Percentiles rank a stretch among this genome's conserved stretches.
These are phyloP conservation scores for Bruchidius siliquastri DNA, from an alignment of 2,888 invertebrate genomes.

Conservation along the genomic window DNA sequence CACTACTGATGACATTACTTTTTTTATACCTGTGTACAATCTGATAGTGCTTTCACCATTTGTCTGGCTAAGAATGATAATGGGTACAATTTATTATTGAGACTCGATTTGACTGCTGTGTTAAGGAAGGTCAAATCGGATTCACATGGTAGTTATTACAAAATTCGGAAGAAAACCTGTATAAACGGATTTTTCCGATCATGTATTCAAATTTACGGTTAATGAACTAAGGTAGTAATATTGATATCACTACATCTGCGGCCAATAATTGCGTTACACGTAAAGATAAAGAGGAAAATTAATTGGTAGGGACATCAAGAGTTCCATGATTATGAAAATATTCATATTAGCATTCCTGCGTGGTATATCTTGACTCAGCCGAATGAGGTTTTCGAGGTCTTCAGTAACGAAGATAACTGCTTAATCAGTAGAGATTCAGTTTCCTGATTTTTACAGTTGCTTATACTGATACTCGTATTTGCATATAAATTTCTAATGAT, in stretches of 20 bases:
- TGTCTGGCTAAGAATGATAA: too few relatives aligned
- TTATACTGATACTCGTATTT: background rate
- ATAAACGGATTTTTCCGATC: too few relatives aligned
- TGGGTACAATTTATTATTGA: too few relatives aligned
- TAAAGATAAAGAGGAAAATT: background rate
- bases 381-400: background rate
- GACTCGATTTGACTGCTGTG: too few relatives aligned
- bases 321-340: background rate
- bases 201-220: background rate
- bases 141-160: too few relatives aligned
- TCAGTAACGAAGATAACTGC: background rate
- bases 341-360: background rate
- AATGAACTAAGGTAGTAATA: background rate
- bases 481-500: background rate
- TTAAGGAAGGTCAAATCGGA: too few relatives aligned
- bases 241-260: too few relatives aligned
- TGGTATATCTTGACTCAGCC: background rate
- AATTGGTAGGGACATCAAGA: background rate
- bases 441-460: background rate
- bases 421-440: background rate
- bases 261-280: background rate
- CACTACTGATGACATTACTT: too few relatives aligned
- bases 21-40: too few relatives aligned
- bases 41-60: too few relatives aligned
- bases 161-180: too few relatives aligned